Evolutionary conservation across 2,113 vertebrate species (phyloP), one percentile per base, ranked within the genome.

Genomic region (Gambusia holbrooki): DNA sequence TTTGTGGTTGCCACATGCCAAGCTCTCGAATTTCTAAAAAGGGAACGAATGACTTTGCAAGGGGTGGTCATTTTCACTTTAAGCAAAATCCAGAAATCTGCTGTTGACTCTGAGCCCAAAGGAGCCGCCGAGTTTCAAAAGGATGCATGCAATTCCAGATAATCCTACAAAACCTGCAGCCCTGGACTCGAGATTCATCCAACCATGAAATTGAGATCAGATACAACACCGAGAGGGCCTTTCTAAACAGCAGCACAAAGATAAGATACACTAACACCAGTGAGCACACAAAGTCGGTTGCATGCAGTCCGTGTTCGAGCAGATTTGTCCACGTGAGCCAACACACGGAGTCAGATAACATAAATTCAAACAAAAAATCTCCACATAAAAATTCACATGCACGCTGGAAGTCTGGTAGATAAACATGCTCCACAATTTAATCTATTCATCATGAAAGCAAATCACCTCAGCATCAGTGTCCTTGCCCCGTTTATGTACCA

Each of bases 121-220:
- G 75, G 82, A 84, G 78, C 66, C 70, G 78, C 76, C 77, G 71
- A 45, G 76, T 77, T 90, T 87, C 74, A 72, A 63, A 85, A 65
- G 74, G 85, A 83, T 77, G 63, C 74, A 61, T 61, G 71, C 84
- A 87, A 90, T 87, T 81, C 82, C 33, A 77, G 81, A 85, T 90
- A 90, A 92, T 90, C 89, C 86, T 27, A 58, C 73, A 62, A 84
- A 83, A 79, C 82, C 71, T 80, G 70, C 73, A 76, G 66, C 82
- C 66, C 69, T 58, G 64, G 82, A 75, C 61, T 89, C 69, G 32
- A 69, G 62, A 76, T 54, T 78, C 91, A 87, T 62, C 80, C 90
- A 84, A 84, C 83, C 92, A 32, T 94, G 92, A 93, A 94, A 94
- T 95, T 92, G 89, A 84, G 88, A 93, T 92, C 89, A 90, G 90